Evolutionary conservation across 2,113 vertebrate species (phyloP).

Genomic region (Crotophaga sulcirostris): DNA sequence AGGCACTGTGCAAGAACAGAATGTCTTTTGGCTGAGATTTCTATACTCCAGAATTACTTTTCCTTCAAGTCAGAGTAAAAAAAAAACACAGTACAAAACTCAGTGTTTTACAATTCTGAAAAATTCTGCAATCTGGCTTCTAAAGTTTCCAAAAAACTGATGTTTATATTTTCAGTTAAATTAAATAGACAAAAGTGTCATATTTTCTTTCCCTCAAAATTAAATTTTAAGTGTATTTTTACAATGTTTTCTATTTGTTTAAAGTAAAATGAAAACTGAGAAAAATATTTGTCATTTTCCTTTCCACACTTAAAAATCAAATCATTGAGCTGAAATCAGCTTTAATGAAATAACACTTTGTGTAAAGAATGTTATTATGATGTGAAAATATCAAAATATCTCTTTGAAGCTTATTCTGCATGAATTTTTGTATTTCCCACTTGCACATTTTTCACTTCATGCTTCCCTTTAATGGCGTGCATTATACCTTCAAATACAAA

Average conservation of each 20-base stretch:
- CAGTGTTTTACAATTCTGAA: not conserved
- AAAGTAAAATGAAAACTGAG: not conserved
- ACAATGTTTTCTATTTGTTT: not conserved
- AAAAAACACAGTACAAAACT: not conserved
- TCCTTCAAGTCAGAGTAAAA: not conserved
- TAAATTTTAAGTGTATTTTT: not conserved
- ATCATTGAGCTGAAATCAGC: not conserved
- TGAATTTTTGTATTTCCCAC: not conserved
- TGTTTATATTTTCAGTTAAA: not conserved
- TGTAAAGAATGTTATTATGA: not conserved
- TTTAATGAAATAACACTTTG: not conserved
- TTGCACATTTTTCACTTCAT: not conserved
- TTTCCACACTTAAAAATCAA: not conserved
- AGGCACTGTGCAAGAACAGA: not conserved
- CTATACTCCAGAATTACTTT: not conserved
- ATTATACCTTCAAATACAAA: not conserved
- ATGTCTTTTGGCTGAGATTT: not conserved
- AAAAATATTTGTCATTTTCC: not conserved
- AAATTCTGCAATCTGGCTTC: not conserved
- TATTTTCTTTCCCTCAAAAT: not conserved
- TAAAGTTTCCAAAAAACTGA: not conserved
- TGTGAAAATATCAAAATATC: not conserved
- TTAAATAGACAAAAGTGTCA: not conserved
- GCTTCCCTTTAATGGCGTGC: not conserved
- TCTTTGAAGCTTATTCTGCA: not conserved